Evolutionary conservation across 2,113 vertebrate species (phyloP).

Genomic region (Bucco capensis): DNA sequence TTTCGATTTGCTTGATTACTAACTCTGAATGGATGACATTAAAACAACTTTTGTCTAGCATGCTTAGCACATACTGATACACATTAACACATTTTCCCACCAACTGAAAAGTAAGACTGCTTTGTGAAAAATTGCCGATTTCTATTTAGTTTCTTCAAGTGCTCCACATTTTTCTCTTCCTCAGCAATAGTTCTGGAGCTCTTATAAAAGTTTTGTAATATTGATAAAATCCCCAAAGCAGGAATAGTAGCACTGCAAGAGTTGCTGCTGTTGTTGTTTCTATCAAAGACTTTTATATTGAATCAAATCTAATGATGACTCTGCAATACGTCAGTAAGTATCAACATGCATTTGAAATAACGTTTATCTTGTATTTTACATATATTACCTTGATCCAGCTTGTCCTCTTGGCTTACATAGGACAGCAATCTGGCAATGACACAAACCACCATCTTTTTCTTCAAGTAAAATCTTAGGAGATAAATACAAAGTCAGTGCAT

Average conservation of each 20-base stretch:
- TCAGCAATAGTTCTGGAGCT: background rate
- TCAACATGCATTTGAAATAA: constrained; percentile 29
- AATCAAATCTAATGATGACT: constrained; percentile 2
- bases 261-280: background rate
- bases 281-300: background rate
- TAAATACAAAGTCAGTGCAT: background rate
- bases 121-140: background rate
- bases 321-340: constrained; percentile 18
- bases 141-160: background rate
- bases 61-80: background rate
- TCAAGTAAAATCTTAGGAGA: background rate
- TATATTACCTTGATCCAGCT: background rate
- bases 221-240: constrained; percentile 2
- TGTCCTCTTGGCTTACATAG: background rate
- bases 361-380: constrained; percentile 10
- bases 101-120: background rate
- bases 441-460: background rate
- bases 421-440: background rate
- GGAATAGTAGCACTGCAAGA: background rate
- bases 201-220: background rate
- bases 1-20: background rate
- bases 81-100: background rate
- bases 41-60: background rate
- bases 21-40: background rate
- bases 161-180: background rate